A percentile compares a stretch with the other conserved stretches of the same genome.
Conservation (phyloP, 2,113 vertebrate genomes). For the Oceanites oceanicus region DNA sequence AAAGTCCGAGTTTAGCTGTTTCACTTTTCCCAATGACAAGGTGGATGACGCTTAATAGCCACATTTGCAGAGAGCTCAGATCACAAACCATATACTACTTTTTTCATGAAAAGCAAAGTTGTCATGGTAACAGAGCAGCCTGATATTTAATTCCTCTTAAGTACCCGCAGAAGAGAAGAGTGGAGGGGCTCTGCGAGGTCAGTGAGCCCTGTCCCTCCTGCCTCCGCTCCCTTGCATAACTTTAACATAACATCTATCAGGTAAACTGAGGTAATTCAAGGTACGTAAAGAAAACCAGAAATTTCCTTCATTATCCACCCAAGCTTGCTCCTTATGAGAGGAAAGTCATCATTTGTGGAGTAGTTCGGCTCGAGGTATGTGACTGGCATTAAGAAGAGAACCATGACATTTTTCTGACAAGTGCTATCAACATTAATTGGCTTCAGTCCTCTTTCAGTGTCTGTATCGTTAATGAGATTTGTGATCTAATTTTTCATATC, state of each 20-base stretch:
- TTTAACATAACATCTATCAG: accelerated
- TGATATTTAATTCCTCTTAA: not conserved
- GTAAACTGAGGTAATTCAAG: accelerated
- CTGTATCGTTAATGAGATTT: slow-evolving; percentile 34
- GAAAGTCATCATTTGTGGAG: accelerated
- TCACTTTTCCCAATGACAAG: accelerated
- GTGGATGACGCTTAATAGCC: not conserved
- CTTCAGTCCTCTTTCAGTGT: slow-evolving; percentile 1
- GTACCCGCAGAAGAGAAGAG: not conserved
- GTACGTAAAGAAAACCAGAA: accelerated
- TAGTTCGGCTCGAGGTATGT: accelerated
- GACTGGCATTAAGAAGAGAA: not conserved
- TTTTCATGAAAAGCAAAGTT: not conserved
- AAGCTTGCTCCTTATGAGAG: not conserved
- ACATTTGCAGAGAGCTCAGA: not conserved
- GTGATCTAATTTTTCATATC: slow-evolving; percentile 38
- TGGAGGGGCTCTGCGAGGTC: not conserved
- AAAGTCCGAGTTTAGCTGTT: not conserved
- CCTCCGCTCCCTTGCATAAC: not conserved
- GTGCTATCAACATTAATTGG: slow-evolving; percentile 21
- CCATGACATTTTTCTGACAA: slow-evolving; percentile 26
- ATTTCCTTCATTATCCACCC: not conserved
- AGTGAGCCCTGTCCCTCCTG: not conserved
- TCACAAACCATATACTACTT: not conserved
- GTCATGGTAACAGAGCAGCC: slow-evolving; percentile 5